These are phyloP conservation scores for Pagrus major DNA, from an alignment of 2,113 vertebrate genomes.

Conservation along the genomic window DNA sequence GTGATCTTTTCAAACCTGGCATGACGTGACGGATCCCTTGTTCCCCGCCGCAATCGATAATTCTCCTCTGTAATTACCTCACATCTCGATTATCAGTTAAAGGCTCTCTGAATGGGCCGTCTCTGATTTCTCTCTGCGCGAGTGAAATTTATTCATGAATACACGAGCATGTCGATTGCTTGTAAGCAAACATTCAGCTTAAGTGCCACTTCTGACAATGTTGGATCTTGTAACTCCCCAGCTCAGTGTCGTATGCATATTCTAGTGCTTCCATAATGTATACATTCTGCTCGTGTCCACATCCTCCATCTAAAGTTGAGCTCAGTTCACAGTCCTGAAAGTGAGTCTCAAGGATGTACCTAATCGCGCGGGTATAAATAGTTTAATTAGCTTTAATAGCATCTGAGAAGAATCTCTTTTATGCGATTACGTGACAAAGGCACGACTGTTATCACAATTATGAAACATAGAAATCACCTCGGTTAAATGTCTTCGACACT, in stretches of 20 bases:
- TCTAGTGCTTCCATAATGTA: neutral
- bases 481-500: conserved; percentile 33
- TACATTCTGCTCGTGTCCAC: conserved; percentile 12
- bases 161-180: neutral
- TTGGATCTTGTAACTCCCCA: neutral
- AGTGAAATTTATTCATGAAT: conserved; percentile 14
- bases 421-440: conserved; percentile 47
- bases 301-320: conserved; percentile 4
- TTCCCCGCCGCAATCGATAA: conserved; percentile 43
- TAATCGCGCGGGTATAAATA: conserved; percentile 41
- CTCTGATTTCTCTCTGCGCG: neutral
- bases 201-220: neutral
- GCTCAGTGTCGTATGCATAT: neutral
- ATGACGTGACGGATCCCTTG: conserved; percentile 33
- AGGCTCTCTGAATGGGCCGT: neutral
- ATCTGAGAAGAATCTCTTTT: conserved; percentile 64
- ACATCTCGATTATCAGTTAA: conserved; percentile 43
- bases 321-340: conserved; percentile 35
- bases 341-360: conserved; percentile 52
- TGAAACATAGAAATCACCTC: conserved; percentile 33
- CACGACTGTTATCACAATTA: conserved; percentile 18
- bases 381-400: conserved; percentile 63
- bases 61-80: conserved; percentile 47
- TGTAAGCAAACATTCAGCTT: neutral
- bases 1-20: conserved; percentile 43